Base-by-base conservation (phyloP, 1,140 invertebrate species). In the Cotesia chilonis region DNA sequence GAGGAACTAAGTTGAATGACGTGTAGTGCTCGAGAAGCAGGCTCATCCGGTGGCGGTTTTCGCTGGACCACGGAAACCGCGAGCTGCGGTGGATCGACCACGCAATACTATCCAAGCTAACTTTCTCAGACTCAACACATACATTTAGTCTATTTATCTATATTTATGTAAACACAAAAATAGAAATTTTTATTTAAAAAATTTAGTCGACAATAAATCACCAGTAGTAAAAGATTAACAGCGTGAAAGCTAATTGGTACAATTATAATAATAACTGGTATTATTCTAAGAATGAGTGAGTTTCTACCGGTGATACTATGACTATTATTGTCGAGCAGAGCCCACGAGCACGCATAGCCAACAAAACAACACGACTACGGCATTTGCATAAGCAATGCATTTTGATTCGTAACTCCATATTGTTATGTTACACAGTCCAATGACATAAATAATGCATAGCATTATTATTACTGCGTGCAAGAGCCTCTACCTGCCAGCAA, bases 331-430 rank as follows among this genome's bases (percentile, higher is more conserved):
- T 28, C 28, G 28, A 28, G 28, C 28, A 28, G 4, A 47, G 41
- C 41, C 41, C 35, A 5, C 51, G 41, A 47, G 17, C 17, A 20
- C 51, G 28, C 41, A 47, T 47, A 7, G 12, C 51, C 51, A 14
- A 52, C 28, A 10, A 20, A 41, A 6, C 82, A 41, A 6, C 82
- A 83, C 78, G 80, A 79, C 74, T 73, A 69, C 36, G 37, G 61
- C n/a, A 85, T 86, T 85, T 86, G 81, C 84, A 85, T 86, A 85
- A 85, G 83, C 84, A 85, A 86, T 86, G 83, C 82, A 85, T 86
- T 86, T 85, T 85, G 81, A 86, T 85, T 85, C 82, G 80, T 75
- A 76, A 76, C 78, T 73, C 76, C 77, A 77, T 82, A 51, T 71
- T 55, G 61, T 55, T 57, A 59, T 36, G 35, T 54, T 52, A 35